Conservation (phyloP, 2,797 vertebrate species). For the Danio tinwini region DNA sequence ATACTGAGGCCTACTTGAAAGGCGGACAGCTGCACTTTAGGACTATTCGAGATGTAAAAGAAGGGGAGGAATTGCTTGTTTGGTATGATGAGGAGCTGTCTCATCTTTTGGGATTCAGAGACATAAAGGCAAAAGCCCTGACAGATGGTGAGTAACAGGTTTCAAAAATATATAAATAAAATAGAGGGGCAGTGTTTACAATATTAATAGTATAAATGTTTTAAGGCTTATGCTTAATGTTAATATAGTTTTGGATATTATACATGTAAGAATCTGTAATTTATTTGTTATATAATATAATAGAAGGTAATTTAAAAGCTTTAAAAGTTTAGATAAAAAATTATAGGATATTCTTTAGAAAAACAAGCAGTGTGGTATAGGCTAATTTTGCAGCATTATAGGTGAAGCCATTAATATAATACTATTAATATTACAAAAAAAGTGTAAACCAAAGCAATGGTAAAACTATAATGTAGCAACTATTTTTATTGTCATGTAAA, state of each 20-base stretch:
- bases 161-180: neutral
- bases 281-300: too few species aligned
- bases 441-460: neutral
- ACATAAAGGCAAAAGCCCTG: conserved; percentile 71
- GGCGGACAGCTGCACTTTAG: conserved; percentile 84
- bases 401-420: neutral
- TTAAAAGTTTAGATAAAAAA: too few species aligned
- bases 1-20: conserved; percentile 85
- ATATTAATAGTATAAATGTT: neutral
- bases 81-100: conserved; percentile 90
- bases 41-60: conserved; percentile 78
- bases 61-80: conserved; percentile 87
- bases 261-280: too few species aligned
- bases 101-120: conserved; percentile 84
- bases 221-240: neutral
- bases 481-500: neutral
- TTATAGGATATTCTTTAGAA: too few species aligned
- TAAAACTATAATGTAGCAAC: neutral
- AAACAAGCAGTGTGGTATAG: too few species aligned
- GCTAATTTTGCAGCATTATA: too few species aligned
- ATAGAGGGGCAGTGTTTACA: too few species aligned
- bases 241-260: too few species aligned
- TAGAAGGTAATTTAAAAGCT: too few species aligned
- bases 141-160: conserved; percentile 74
- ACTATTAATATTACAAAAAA: neutral